A percentile compares a stretch with the other conserved stretches of the same genome.
phyloP scores from a whole-genome alignment of 1,140 invertebrate genomes.

The Saccostrea echinata region DNA sequence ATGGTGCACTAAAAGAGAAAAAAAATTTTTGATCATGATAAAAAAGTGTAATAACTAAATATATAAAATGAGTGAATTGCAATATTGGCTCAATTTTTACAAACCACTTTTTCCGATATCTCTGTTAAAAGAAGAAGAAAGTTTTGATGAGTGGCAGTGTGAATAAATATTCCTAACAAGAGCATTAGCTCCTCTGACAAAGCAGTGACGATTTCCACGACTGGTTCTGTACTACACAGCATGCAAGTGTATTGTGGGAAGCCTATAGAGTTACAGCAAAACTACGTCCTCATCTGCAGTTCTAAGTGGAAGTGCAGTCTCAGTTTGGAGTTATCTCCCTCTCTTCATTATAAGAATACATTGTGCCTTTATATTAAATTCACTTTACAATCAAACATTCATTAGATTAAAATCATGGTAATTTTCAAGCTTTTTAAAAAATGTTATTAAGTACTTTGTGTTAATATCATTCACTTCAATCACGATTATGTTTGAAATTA shows the following conservation, averaged over 20 bases:
- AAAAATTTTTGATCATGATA: background rate
- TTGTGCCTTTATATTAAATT: background rate
- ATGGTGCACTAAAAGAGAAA: background rate
- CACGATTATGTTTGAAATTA: background rate
- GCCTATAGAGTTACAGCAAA: slow-evolving; percentile 10
- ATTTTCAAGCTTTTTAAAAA: background rate
- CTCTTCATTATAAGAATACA: background rate
- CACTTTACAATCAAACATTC: background rate
- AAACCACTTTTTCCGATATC: slow-evolving; percentile 36
- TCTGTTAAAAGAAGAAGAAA: slow-evolving; percentile 28
- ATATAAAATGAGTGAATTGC: slow-evolving; percentile 21
- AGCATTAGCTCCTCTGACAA: slow-evolving; percentile 23
- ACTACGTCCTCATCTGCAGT: background rate
- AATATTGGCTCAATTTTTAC: slow-evolving; percentile 9
- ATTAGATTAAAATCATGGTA: background rate
- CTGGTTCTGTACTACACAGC: slow-evolving; percentile 35
- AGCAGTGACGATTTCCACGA: slow-evolving; percentile 24
- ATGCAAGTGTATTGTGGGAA: slow-evolving; percentile 24
- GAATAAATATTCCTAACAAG: background rate
- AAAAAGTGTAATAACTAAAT: slow-evolving; percentile 27
- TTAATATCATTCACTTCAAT: background rate
- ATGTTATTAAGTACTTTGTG: background rate
- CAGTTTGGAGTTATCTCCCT: slow-evolving; percentile 1
- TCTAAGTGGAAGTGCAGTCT: background rate
- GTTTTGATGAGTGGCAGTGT: background rate